Base-by-base conservation (phyloP, 2,797 vertebrate genomes). In the Silurus lanzhouensis region DNA sequence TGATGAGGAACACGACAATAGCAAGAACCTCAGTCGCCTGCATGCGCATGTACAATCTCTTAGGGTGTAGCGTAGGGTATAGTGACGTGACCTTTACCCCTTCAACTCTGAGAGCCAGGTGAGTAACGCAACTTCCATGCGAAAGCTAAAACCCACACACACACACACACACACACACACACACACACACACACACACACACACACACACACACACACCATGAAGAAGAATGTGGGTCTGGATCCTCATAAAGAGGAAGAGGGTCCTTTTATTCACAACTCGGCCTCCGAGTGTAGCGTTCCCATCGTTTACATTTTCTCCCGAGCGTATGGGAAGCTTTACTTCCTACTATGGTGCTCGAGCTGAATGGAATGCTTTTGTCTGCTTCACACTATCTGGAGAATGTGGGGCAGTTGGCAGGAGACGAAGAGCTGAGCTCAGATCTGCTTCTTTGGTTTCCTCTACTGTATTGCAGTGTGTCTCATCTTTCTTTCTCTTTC, bases 351-450 rank as follows among this genome's bases (percentile, higher is more conserved):
- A 88, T 89, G 89, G 89, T 86, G 55, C 83, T 60, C 72, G 78
- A 76, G 31, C 81, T 58, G 76, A 88, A 89, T 90, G 88, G 88
- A 90, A 91, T 88, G 90, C 81, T 87, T 90, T 89, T 88, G 88
- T 92, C 88, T 87, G 81, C 84, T 83, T 87, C 84, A 78, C 90
- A 87, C 84, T 86, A 68, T 92, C 90, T 88, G 57, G 70, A 76
- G 88, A 92, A 91, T 88, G 85, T 83, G 75, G 87, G 70, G 57
- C 75, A 80, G 82, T 87, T 86, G 87, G 90, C 80, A 88, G 75
- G 76, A 88, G 81, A 86, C 61, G 25, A 67, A 81, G 52, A 75
- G 86, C 84, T 83, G 55, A 86, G 60, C 61, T 71, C 71, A 55
- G 44, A 83, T 82, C 87, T 82, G 84, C 48, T 70, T 67, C 64